Base-by-base conservation (phyloP, 2,797 vertebrate genomes). In the Kryptolebias ocellatus region DNA sequence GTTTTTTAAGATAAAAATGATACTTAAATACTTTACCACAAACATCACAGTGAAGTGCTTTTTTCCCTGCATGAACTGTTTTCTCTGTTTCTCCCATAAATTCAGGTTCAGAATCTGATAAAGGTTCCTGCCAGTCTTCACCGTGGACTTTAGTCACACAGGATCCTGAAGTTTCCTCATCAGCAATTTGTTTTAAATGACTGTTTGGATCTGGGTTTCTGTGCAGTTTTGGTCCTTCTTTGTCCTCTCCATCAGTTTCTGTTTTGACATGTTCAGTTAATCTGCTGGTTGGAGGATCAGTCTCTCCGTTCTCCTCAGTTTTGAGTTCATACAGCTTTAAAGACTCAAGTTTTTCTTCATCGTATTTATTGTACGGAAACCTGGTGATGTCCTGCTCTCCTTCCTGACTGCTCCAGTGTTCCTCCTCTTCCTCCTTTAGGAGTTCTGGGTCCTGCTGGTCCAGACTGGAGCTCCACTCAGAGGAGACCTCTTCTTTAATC, bases 1-100 rank as follows among this genome's bases (percentile, higher is more conserved):
- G 67, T 24, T 60, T 56, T 15, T 62, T 24, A 4, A 62, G 60
- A 5, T 46, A 37, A 44, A 42, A 70, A 12, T n/a, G 60, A 56
- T 56, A 59, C 20, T 45, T 39, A 20, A 69, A 69, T 16, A 0
- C 49, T 53, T 60, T 69, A 11, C 27, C 0, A 29, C 67, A 69
- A 11, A 55, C 16, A 6, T 62, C 39, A 17, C 67, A 70, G 28
- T 27, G 11, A 20, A 28, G 61, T 0, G 52, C 58, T 16, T 60
- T 56, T 37, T 61, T 45, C 50, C 60, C 31, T 0, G 46, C 50
- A 34, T 47, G 67, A 20, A 70, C 44, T 53, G 6, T 28, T 1
- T 70, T 44, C 20, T 50, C 49, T 1, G 49, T 42, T 20, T 1
- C n/a, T 50, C 4, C 31, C 6, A 11, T 69, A 58, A 16, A 14